A percentile compares a stretch with the other conserved stretches of the same genome.
phyloP scores from a whole-genome alignment of 2,888 invertebrate genomes.

The Nephrocerus scutellatus region DNA sequence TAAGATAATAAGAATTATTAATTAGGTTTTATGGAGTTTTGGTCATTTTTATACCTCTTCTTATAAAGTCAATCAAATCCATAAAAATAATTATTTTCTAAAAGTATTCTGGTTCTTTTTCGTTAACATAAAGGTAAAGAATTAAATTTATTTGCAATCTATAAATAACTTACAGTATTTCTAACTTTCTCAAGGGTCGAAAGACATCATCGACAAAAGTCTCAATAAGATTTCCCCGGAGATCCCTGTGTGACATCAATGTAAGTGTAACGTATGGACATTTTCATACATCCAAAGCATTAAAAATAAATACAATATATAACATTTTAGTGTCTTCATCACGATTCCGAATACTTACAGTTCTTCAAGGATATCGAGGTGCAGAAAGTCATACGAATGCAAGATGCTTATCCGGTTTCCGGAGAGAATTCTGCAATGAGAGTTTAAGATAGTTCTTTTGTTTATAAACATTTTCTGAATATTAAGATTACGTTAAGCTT shows the following conservation, averaged over 20 bases:
- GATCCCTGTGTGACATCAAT: too few relatives aligned
- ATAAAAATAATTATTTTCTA: too few relatives aligned
- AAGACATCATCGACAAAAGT: constrained; percentile 43
- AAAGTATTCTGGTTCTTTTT: too few relatives aligned
- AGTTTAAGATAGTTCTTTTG: neutral
- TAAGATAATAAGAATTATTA: too few relatives aligned
- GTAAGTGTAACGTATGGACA: neutral
- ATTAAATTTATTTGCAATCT: constrained; percentile 2
- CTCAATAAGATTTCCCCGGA: constrained; percentile 49
- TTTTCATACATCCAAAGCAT: neutral
- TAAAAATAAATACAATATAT: neutral
- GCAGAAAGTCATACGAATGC: constrained; percentile 31
- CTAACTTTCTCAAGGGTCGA: constrained; percentile 42
- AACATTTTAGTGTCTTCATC: too few relatives aligned
- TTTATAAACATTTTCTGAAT: too few relatives aligned
- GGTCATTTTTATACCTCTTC: too few relatives aligned
- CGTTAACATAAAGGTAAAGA: neutral
- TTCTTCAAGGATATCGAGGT: constrained; percentile 35
- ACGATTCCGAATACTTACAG: constrained; percentile 41
- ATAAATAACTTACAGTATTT: constrained; percentile 48
- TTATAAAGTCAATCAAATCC: too few relatives aligned
- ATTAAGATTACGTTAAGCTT: too few relatives aligned
- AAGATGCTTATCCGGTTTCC: constrained; percentile 37
- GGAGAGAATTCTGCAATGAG: constrained; percentile 35
- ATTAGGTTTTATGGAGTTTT: too few relatives aligned